A percentile compares a stretch with the other conserved stretches of the same genome.
These are phyloP conservation scores for Melikaiella ostensackeni DNA, from an alignment of 2,888 invertebrate species.

Conservation along the genomic window DNA sequence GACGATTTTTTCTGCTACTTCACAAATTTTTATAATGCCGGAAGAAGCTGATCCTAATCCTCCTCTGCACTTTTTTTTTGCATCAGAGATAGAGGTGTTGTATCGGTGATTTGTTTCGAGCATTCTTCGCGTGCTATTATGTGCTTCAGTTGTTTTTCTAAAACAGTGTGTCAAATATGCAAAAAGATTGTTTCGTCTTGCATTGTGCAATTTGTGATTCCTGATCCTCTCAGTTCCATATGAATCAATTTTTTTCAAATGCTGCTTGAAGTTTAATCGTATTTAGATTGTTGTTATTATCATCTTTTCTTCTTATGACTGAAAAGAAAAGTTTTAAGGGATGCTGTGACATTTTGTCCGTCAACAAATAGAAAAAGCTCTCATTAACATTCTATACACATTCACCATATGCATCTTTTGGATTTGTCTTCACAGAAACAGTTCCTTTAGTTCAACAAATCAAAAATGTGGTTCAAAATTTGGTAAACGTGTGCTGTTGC, in stretches of 20 bases:
- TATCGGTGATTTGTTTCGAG: background rate
- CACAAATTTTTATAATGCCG: background rate
- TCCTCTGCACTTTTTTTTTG: background rate
- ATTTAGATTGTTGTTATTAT: background rate
- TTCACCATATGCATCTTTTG: slow-evolving; percentile 45
- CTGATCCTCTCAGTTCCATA: too few species aligned
- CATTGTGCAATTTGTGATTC: too few species aligned
- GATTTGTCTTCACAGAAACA: slow-evolving; percentile 46
- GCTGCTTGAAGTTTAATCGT: background rate
- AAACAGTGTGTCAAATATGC: too few species aligned
- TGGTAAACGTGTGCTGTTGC: slow-evolving; percentile 54
- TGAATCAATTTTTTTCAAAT: background rate
- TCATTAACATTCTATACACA: too few species aligned
- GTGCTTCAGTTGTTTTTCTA: background rate
- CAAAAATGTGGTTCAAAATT: slow-evolving; percentile 59
- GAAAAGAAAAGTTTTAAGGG: slow-evolving; percentile 54
- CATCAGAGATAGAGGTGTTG: background rate
- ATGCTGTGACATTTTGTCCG: slow-evolving; percentile 54
- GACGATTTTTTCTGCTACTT: background rate
- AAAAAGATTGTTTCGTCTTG: too few species aligned
- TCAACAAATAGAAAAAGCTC: slow-evolving; percentile 45
- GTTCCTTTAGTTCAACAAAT: slow-evolving; percentile 59
- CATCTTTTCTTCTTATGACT: slow-evolving; percentile 40
- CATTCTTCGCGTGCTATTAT: too few species aligned
- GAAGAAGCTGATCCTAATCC: background rate